Percentiles rank a stretch among this genome's conserved stretches.
These are phyloP conservation scores for Ceratina calcarata DNA, from an alignment of 1,140 invertebrate genomes.

Conservation along the genomic window DNA sequence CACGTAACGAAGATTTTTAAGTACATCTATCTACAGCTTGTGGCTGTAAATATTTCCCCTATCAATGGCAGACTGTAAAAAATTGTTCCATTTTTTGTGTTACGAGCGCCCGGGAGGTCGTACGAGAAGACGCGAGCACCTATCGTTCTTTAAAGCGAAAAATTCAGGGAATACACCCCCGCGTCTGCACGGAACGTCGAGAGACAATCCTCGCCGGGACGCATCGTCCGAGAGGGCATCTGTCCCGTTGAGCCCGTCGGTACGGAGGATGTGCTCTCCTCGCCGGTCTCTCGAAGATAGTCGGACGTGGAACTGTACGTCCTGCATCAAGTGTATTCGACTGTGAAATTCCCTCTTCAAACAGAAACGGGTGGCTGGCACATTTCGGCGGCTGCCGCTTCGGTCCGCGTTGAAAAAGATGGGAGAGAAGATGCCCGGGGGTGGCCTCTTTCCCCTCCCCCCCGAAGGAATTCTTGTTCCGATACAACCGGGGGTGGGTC, in stretches of 20 bases:
- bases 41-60: no score
- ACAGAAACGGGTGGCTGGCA: slow-evolving; percentile 74
- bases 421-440: background rate
- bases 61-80: no score
- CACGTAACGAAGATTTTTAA: no score
- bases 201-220: background rate
- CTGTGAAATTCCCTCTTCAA: slow-evolving; percentile 80
- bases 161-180: no score
- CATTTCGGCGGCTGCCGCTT: slow-evolving; percentile 65
- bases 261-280: no score
- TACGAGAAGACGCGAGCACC: no score
- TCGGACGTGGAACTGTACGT: slow-evolving; percentile 67
- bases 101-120: no score
- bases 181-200: no score
- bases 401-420: slow-evolving; percentile 29
- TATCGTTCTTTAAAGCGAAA: no score
- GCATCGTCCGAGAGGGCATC: background rate
- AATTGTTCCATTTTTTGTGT: no score
- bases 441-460: no score
- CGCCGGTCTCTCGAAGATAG: slow-evolving; percentile 30
- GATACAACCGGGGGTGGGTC: slow-evolving; percentile 18
- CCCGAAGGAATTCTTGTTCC: slow-evolving; percentile 52
- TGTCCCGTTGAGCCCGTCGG: background rate
- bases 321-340: slow-evolving; percentile 77
- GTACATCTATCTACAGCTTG: no score